phyloP scores from a whole-genome alignment of 2,888 invertebrate genomes.

The Dorcus parallelipipedus region DNA sequence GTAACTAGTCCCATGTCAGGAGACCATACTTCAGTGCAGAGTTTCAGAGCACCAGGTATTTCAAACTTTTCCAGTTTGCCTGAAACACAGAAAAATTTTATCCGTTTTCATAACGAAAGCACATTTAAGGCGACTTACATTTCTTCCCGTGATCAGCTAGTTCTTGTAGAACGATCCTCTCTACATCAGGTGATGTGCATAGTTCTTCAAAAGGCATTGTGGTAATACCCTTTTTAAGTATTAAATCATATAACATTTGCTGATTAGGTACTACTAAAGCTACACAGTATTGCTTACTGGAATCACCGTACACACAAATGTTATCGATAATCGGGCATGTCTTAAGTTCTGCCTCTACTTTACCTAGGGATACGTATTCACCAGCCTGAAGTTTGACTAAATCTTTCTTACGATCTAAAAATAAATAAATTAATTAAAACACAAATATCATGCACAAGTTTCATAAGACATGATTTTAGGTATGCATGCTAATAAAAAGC shows the following conservation, averaged over 20 bases:
- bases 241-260: constrained; percentile 67
- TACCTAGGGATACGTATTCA: constrained; percentile 96
- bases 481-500: too few relatives aligned
- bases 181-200: constrained; percentile 69
- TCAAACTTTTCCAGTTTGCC: constrained; percentile 90
- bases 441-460: too few relatives aligned
- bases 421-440: not conserved
- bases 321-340: constrained; percentile 94
- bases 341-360: constrained; percentile 93
- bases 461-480: too few relatives aligned
- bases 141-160: constrained; percentile 81
- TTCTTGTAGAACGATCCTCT: constrained; percentile 78
- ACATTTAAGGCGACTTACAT: constrained; percentile 57
- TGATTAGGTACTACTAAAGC: constrained; percentile 88
- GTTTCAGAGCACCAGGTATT: constrained; percentile 83
- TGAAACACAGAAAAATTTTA: constrained; percentile 42
- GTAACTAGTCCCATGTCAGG: constrained; percentile 97
- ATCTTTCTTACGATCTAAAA: constrained; percentile 96
- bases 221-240: constrained; percentile 62
- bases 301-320: constrained; percentile 95
- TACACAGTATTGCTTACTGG: constrained; percentile 78
- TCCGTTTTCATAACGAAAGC: not conserved
- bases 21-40: constrained; percentile 93
- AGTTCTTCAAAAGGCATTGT: constrained; percentile 65
- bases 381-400: constrained; percentile 96